Percentiles rank a stretch among this genome's conserved stretches.
Evolutionary conservation across 2,113 vertebrate species (phyloP).

Genomic region (Neotoma lepida): DNA sequence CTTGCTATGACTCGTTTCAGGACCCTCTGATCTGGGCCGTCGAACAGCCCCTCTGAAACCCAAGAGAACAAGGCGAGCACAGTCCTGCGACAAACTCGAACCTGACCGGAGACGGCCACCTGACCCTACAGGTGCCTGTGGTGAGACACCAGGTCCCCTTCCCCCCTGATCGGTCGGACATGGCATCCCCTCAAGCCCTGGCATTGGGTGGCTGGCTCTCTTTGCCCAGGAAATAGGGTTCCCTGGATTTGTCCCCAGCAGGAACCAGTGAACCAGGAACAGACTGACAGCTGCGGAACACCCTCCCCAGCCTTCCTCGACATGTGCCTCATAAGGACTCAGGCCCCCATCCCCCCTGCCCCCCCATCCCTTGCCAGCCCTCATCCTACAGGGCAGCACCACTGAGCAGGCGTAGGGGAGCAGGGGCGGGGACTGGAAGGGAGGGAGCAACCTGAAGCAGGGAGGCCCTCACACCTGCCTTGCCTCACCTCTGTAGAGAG

Average conservation of each 20-base stretch:
- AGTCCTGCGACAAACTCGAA: slow-evolving; percentile 84
- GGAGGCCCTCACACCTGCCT: slow-evolving; percentile 40
- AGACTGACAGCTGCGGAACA: slow-evolving; percentile 69
- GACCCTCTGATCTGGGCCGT: slow-evolving; percentile 68
- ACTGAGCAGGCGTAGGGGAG: slow-evolving; percentile 11
- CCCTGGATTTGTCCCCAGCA: slow-evolving; percentile 74
- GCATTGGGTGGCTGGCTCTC: not conserved
- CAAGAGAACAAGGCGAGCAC: slow-evolving; percentile 83
- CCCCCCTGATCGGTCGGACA: not conserved
- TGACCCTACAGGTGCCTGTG: slow-evolving; percentile 75
- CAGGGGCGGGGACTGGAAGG: slow-evolving; percentile 26
- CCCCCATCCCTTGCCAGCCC: slow-evolving; percentile 42
- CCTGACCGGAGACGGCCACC: slow-evolving; percentile 75
- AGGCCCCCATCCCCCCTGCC: not conserved
- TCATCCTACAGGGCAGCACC: not conserved
- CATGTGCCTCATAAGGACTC: slow-evolving; percentile 73
- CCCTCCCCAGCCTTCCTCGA: slow-evolving; percentile 60
- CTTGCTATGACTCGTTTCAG: slow-evolving; percentile 67
- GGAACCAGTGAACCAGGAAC: slow-evolving; percentile 79
- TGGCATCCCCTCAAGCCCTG: too few relatives aligned
- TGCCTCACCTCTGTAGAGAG: slow-evolving; percentile 33
- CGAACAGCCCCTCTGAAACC: slow-evolving; percentile 82
- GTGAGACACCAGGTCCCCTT: slow-evolving; percentile 1
- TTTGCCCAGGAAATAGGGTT: slow-evolving; percentile 50
- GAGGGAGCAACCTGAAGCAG: slow-evolving; percentile 61